Conservation (phyloP, 2,797 vertebrate species). For the Falco concolor region DNA sequence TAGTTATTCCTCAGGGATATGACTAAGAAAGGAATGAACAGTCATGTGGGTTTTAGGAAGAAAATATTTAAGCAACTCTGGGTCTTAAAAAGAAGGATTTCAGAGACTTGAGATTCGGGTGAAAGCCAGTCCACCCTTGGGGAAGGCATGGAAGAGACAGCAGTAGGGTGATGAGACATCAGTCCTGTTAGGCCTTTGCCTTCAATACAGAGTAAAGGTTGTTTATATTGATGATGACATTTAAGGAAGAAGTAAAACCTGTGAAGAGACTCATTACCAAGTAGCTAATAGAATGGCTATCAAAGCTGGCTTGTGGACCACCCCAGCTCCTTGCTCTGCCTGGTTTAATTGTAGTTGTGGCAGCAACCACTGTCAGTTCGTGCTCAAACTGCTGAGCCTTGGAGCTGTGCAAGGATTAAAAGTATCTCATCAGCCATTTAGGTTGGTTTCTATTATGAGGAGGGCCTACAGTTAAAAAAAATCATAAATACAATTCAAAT, state of each 20-base stretch:
- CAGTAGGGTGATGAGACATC: background rate
- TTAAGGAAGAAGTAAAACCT: background rate
- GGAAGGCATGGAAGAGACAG: background rate
- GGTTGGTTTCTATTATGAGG: background rate
- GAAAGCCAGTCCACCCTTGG: background rate
- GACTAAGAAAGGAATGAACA: background rate
- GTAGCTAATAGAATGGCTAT: background rate
- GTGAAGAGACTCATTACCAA: background rate
- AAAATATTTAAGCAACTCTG: background rate
- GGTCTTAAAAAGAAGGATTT: background rate
- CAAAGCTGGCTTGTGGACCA: background rate
- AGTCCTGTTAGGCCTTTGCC: background rate
- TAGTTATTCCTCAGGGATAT: background rate
- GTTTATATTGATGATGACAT: background rate
- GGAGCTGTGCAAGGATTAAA: background rate
- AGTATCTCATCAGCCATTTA: background rate
- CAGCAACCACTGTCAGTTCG: rapidly evolving
- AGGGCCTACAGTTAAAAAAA: background rate
- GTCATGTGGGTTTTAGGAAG: background rate
- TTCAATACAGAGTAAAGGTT: background rate
- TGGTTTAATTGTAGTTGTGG: background rate
- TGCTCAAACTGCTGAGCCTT: background rate
- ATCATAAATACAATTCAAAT: background rate
- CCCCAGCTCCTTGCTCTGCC: background rate
- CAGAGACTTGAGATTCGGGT: background rate